These are phyloP conservation scores for Cephus rjabovi DNA, from an alignment of 2,888 invertebrate species.

Conservation along the genomic window DNA sequence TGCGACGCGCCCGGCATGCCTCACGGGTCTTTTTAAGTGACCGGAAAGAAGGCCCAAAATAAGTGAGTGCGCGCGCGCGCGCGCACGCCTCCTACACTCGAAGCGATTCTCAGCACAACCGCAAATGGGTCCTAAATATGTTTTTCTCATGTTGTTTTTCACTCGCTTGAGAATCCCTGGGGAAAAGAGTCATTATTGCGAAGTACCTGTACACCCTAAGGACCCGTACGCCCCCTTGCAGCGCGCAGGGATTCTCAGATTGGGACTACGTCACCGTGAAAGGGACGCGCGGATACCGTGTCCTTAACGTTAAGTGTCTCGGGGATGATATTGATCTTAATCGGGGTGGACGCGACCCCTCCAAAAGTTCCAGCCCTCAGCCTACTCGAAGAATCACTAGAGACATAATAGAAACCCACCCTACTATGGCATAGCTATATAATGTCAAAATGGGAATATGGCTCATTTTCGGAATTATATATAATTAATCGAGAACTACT, in stretches of 20 bases:
- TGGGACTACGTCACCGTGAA: constrained; percentile 6
- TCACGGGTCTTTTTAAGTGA: constrained; percentile 19
- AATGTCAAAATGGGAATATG: background rate
- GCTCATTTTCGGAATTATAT: background rate
- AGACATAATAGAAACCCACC: background rate
- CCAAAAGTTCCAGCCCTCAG: background rate
- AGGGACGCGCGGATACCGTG: background rate
- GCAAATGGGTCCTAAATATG: background rate
- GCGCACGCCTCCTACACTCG: background rate
- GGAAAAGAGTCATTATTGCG: constrained; percentile 30
- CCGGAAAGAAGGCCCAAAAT: constrained; percentile 1
- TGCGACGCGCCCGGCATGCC: constrained; percentile 47
- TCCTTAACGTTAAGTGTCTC: background rate
- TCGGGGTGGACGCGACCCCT: background rate
- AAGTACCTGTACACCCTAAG: constrained; percentile 25
- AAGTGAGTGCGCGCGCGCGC: background rate
- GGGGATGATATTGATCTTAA: background rate
- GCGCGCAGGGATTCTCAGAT: constrained; percentile 24
- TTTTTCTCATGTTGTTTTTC: background rate
- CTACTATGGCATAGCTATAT: background rate
- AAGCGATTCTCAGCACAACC: background rate
- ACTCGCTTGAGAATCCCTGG: constrained; percentile 21
- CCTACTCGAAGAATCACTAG: background rate
- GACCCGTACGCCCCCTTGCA: background rate
- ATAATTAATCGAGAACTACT: background rate